Evolutionary conservation across 2,888 invertebrate species (phyloP), one percentile per base, ranked within the genome.

Genomic region (Subacronicta megacephala): DNA sequence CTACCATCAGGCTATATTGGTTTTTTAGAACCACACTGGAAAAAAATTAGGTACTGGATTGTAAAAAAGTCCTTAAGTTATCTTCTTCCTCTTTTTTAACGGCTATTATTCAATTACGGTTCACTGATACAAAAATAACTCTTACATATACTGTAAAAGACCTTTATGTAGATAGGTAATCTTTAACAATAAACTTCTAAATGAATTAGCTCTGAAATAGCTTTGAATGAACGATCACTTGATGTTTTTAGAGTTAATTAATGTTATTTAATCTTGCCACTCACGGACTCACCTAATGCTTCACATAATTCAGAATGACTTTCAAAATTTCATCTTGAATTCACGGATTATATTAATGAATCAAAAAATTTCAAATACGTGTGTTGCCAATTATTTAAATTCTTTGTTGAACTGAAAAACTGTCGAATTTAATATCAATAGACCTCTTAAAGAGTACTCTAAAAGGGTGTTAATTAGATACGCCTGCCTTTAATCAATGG

Each of bases 291-390:
- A 41, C 46, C 15, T 53, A 53, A 53, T 20, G 33, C 20, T 15
- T 13, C 40, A 18, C 18, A 37, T 35, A 13, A 40, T 18, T 16
- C 9, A n/a, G 18, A 43, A 40, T 29, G 6, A 18, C 61, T 53
- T 12, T 31, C 26, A 35, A 53, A 65, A 60, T 23, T 41, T 18
- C 52, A 49, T 26, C 44, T 40, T 37, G 40, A 43, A 53, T 53
- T 66, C 44, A 44, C 33, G 6, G 26, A 12, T 31, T 42, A 15
- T 47, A 29, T 51, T 12, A 23, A 49, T 20, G 4, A 45, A 29
- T 52, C 40, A 10, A 10, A 3, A 12, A 67, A 53, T 64, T 64
- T 67, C 61, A 46, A 64, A 53, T 53, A 42, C 38, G 53, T 18
- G 41, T 63, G 31, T 15, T 59, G 16, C 45, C 23, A 38, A 38